Base-by-base conservation (phyloP, 2,888 invertebrate species). In the Lucinisca nassula region DNA sequence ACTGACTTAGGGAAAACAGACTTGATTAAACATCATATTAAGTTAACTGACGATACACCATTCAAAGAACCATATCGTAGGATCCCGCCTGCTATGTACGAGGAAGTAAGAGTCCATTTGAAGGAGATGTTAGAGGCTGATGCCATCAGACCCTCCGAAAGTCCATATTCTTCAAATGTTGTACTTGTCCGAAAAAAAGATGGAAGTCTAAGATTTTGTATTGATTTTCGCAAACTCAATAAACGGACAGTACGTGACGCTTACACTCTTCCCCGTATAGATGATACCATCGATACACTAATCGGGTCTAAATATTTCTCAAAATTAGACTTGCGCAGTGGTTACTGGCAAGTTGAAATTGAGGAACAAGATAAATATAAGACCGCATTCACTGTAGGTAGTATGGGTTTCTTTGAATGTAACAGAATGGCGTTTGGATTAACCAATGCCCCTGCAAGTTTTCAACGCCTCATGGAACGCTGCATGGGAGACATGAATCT, bases 101-200 rank as follows among this genome's bases (percentile, higher is more conserved):
- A 61, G 27, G 61, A 61, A 17, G 61, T 61, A 24, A 3, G 30
- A 10, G 14, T 17, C 6, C 61, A 61, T 30, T 30, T 61, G 30
- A 61, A 30, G 30, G 61, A 61, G 21, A 61, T 61, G 61, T 4
- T 61, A 27, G 61, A 61, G 24, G 61, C 61, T 24, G 61, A 6
- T 27, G 61, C 61, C 6, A 61, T 61, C 3, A 4, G 61, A 1
- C 30, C 27, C 3, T 61, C 61, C 6, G 21, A 61, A 61, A 61
- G 61, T 61, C 61, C 61, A 61, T 61, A 17, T 30, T 61, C 61
- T 61, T 61, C 61, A 61, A 61, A 61, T 61, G 61, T 61, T 8
- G 24, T 61, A 4, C 61, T 61, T 61, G 61, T 61, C 10, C 61
- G 61, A 17, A 61, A 61, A 30, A 61, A 61, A 30, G 61, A 61